A percentile compares a stretch with the other conserved stretches of the same genome.
Conservation (phyloP, 2,888 invertebrate species). For the Agrilus mali region DNA sequence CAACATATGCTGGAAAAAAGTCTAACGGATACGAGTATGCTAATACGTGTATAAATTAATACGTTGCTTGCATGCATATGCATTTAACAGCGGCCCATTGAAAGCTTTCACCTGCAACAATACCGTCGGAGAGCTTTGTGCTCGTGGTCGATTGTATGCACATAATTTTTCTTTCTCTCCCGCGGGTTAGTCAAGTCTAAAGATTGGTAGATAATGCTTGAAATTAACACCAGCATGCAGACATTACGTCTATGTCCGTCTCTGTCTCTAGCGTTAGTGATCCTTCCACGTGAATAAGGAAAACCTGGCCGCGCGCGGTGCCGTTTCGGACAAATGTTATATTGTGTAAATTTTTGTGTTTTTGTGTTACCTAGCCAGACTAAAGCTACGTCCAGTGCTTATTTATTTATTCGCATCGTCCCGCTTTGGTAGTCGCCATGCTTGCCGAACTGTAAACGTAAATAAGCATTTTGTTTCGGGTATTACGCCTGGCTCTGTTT, state of each 20-base stretch:
- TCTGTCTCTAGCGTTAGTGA: slow-evolving; percentile 7
- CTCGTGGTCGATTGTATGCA: slow-evolving; percentile 26
- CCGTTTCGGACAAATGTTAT: background rate
- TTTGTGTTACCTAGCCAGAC: slow-evolving; percentile 12
- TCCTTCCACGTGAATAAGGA: slow-evolving; percentile 8
- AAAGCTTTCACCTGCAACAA: slow-evolving; percentile 25
- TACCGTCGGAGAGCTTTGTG: slow-evolving; percentile 21
- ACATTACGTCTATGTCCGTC: slow-evolving; percentile 16
- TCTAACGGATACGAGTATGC: slow-evolving; percentile 40
- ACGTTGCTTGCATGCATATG: slow-evolving; percentile 39
- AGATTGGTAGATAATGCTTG: slow-evolving; percentile 37
- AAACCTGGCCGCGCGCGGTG: slow-evolving; percentile 6
- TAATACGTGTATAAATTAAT: slow-evolving; percentile 39
- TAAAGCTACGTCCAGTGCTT: slow-evolving; percentile 24
- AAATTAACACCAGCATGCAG: slow-evolving; percentile 35
- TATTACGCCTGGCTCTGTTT: no score
- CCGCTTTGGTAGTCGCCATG: slow-evolving; percentile 31
- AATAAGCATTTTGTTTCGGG: slow-evolving; percentile 20
- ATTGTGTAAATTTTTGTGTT: background rate
- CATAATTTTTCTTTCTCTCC: slow-evolving; percentile 38
- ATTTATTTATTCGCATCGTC: slow-evolving; percentile 32
- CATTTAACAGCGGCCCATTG: slow-evolving; percentile 27
- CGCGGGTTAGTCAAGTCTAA: slow-evolving; percentile 38
- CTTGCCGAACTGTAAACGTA: slow-evolving; percentile 31
- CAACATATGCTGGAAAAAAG: slow-evolving; percentile 36